A percentile compares a stretch with the other conserved stretches of the same genome.
Conservation (phyloP, 2,113 vertebrate genomes). For the Mormyrus lacerda region DNA sequence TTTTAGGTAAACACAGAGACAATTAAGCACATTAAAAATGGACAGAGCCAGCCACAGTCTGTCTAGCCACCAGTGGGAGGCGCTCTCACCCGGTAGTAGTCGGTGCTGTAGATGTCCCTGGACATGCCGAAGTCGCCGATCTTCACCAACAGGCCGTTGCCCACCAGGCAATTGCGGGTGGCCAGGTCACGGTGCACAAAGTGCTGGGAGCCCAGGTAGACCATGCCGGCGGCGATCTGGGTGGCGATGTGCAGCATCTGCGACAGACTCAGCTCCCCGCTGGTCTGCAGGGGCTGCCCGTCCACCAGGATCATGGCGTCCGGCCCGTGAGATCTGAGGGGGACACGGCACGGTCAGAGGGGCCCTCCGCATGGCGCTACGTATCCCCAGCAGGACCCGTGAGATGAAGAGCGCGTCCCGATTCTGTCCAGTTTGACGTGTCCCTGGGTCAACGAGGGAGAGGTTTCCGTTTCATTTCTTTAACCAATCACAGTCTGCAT, state of each 20-base stretch:
- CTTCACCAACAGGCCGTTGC: constrained; percentile 90
- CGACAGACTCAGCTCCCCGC: constrained; percentile 88
- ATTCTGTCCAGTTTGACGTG: not conserved
- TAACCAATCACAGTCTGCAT: not conserved
- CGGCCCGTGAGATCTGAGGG: constrained; percentile 83
- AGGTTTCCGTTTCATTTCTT: not conserved
- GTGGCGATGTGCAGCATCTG: constrained; percentile 95
- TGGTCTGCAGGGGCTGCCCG: constrained; percentile 86
- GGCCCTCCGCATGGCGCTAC: not conserved
- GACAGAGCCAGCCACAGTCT: not conserved
- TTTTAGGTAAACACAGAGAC: not conserved
- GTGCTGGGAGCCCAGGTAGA: constrained; percentile 93
- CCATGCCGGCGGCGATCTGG: constrained; percentile 95
- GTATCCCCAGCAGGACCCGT: not conserved
- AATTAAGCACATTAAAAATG: not conserved
- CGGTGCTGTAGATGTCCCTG: constrained; percentile 96
- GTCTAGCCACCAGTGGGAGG: not conserved
- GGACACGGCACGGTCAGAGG: not conserved
- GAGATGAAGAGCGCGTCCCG: not conserved
- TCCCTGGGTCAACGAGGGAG: not conserved
- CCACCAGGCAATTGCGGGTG: constrained; percentile 95
- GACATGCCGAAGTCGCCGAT: constrained; percentile 99
- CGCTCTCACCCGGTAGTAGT: constrained; percentile 93
- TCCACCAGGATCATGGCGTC: constrained; percentile 95
- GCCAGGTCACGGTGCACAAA: constrained; percentile 98